Conservation (phyloP, 2,888 invertebrate genomes). For the Drosophila anomalata region DNA sequence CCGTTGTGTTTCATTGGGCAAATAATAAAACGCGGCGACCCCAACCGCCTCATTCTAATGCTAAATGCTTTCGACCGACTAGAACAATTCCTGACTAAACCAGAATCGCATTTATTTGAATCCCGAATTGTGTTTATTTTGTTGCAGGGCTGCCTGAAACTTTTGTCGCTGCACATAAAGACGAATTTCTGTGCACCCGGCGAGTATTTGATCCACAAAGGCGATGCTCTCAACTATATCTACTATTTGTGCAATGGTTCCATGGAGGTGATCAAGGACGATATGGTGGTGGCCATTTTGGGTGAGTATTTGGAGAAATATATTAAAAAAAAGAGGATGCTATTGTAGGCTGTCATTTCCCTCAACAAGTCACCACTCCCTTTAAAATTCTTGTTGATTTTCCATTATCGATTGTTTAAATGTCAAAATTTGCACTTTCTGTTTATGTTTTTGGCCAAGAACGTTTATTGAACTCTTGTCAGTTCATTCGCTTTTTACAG, state of each 20-base stretch:
- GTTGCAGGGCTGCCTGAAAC: conserved; percentile 91
- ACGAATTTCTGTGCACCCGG: conserved; percentile 98
- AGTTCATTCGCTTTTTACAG: conserved; percentile 64
- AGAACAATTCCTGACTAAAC: conserved; percentile 17
- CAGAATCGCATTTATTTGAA: conserved; percentile 46
- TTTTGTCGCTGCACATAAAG: conserved; percentile 95
- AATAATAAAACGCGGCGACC: conserved; percentile 34
- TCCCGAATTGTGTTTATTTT: conserved; percentile 9
- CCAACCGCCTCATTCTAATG: conserved; percentile 21
- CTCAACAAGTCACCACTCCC: background rate
- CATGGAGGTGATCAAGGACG: conserved; percentile 98
- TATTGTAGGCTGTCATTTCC: background rate
- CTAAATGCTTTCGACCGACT: conserved; percentile 34
- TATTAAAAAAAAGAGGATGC: background rate
- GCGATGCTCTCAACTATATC: conserved; percentile 96
- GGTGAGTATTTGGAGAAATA: conserved; percentile 87
- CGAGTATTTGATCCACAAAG: conserved; percentile 96
- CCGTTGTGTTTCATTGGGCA: conserved; percentile 44
- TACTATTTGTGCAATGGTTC: conserved; percentile 98
- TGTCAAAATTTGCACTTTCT: conserved; percentile 22
- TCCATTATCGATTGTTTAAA: conserved; percentile 32
- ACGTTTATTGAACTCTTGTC: conserved; percentile 66
- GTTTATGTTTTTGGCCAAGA: conserved; percentile 26
- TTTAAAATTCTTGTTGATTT: conserved; percentile 18
- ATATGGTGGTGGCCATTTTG: conserved; percentile 98